Conservation (phyloP, 2,797 vertebrate species). For the Sebastes paucispinis region DNA sequence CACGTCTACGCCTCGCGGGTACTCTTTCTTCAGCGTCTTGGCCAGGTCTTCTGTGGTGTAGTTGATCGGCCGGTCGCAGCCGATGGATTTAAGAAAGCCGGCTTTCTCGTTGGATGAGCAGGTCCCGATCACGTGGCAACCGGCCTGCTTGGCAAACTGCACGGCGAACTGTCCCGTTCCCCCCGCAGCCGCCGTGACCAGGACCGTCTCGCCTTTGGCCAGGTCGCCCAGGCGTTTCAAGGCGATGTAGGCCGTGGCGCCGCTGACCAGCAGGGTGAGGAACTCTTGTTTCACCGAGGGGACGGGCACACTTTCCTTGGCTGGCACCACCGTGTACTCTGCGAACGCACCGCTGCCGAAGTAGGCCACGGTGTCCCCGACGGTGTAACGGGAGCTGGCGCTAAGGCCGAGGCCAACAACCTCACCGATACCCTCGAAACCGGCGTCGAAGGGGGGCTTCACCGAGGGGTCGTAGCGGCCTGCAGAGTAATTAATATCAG, state of each 20-base stretch:
- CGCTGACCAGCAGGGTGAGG: slow-evolving; percentile 88
- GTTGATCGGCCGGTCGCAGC: slow-evolving; percentile 91
- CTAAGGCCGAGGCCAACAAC: slow-evolving; percentile 91
- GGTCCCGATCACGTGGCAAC: slow-evolving; percentile 92
- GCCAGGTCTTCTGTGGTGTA: slow-evolving; percentile 85
- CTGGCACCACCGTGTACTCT: slow-evolving; percentile 89
- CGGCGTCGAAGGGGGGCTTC: slow-evolving; percentile 89
- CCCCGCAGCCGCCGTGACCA: slow-evolving; percentile 92
- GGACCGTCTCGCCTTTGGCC: slow-evolving; percentile 85
- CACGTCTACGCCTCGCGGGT: slow-evolving; percentile 87
- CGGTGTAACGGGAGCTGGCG: slow-evolving; percentile 85
- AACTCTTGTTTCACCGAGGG: slow-evolving; percentile 86
- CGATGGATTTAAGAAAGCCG: slow-evolving; percentile 89
- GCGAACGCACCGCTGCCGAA: slow-evolving; percentile 86
- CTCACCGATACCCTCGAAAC: slow-evolving; percentile 93
- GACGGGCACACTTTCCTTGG: slow-evolving; percentile 79
- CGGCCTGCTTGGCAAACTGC: slow-evolving; percentile 90
- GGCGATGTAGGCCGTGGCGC: slow-evolving; percentile 90
- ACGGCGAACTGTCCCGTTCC: slow-evolving; percentile 95
- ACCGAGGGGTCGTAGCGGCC: slow-evolving; percentile 88
- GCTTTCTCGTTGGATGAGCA: slow-evolving; percentile 90
- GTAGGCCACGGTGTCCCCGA: slow-evolving; percentile 91
- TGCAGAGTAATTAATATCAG: slow-evolving; percentile 93
- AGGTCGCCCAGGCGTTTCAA: slow-evolving; percentile 87
- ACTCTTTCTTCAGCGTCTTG: slow-evolving; percentile 82